Evolutionary conservation across 2,888 invertebrate genomes (phyloP).

Genomic region (Acrobasis repandana): DNA sequence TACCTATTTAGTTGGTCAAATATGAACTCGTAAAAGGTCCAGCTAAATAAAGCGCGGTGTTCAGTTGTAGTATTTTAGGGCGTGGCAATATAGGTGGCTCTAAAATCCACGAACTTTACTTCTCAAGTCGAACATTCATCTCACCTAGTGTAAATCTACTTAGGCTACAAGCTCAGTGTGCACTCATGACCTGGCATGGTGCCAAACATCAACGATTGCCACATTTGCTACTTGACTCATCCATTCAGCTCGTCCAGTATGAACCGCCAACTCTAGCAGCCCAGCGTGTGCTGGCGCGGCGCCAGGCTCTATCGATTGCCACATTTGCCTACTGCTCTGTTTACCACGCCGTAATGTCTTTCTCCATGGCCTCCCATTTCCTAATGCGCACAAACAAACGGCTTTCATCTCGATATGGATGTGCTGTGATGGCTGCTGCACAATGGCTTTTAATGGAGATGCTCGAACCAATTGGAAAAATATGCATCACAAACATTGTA

Average conservation of each 20-base stretch:
- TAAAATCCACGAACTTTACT: no score
- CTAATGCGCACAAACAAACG: slow-evolving; percentile 16
- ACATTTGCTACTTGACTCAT: neutral
- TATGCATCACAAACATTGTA: no score
- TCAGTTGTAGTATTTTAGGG: no score
- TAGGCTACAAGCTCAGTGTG: no score
- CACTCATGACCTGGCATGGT: no score
- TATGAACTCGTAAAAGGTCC: no score
- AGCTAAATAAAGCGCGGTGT: no score
- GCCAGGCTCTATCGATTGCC: slow-evolving; percentile 15
- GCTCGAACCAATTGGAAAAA: neutral
- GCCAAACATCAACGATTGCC: no score
- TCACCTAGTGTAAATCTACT: no score
- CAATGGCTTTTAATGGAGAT: neutral
- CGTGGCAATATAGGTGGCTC: no score
- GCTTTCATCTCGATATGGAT: neutral
- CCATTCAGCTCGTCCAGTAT: neutral
- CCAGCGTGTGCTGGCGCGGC: slow-evolving; percentile 3
- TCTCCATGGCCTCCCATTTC: slow-evolving; percentile 14
- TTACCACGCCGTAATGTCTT: slow-evolving; percentile 7
- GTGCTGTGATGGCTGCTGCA: slow-evolving; percentile 3
- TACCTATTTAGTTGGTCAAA: no score
- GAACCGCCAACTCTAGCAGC: neutral
- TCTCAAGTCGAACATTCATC: no score
- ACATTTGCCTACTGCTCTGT: slow-evolving; percentile 18